These are phyloP conservation scores for Heterohyrax brucei DNA, from an alignment of 2,797 vertebrate species.

Conservation along the genomic window DNA sequence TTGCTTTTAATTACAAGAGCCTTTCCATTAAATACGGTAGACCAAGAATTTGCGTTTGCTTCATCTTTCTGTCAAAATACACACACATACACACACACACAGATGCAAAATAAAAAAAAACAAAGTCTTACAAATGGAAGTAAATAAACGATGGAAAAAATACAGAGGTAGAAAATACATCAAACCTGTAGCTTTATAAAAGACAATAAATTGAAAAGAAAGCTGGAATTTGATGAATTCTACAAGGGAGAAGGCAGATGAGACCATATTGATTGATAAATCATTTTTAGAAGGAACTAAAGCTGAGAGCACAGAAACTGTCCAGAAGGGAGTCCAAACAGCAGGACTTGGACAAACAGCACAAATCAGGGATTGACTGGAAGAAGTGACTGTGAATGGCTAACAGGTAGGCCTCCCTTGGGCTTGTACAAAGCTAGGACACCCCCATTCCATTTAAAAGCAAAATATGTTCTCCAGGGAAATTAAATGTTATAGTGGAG, in stretches of 20 bases:
- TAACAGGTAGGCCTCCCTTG: not conserved
- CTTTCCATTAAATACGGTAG: not conserved
- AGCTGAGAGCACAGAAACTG: not conserved
- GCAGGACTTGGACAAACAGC: not conserved
- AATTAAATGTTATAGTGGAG: not conserved
- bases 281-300: not conserved
- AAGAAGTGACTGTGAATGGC: not conserved
- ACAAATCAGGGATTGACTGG: not conserved
- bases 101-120: not conserved
- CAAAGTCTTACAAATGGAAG: not conserved
- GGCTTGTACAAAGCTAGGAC: not conserved
- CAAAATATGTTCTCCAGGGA: not conserved
- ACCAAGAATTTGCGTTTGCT: not conserved
- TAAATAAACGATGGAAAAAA: not conserved
- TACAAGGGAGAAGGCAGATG: not conserved
- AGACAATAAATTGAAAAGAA: not conserved
- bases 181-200: not conserved
- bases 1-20: not conserved
- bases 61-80: not conserved
- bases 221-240: not conserved
- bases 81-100: not conserved
- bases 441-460: not conserved
- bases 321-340: not conserved
- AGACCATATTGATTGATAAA: not conserved
- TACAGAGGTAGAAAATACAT: not conserved